Base-by-base conservation (phyloP, 2,113 vertebrate species). In the Verasper variegatus region DNA sequence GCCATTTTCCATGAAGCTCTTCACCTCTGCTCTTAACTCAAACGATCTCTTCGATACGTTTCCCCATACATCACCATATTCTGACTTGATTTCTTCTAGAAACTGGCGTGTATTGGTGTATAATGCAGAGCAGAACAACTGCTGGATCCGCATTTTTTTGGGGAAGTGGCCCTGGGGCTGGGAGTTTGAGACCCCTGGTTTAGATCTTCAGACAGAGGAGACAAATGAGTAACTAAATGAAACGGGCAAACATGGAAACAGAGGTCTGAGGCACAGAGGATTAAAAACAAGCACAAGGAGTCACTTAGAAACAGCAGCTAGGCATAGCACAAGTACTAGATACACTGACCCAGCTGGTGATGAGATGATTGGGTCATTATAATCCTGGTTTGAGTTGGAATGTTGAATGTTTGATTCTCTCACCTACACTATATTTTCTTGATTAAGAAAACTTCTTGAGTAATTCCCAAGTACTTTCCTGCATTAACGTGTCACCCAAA, bases 1-100 rank as follows among this genome's bases (percentile, higher is more conserved):
- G 26, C 61, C 40, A n/a, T 55, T 49, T 15, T 69, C 66, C 70
- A 74, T 56, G n/a, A 80, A 68, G 60, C n/a, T 14, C 51, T 35
- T 73, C 13, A 72, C 20, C 26, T 71, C 54, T 45, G 42, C 42
- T 15, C 37, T 40, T 8, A 40, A 40, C 37, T 40, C 42, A 15
- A 45, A 80, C 45, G 24, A 74, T 60, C 69, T 78, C 27, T 37
- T 42, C 23, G 71, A 31, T 1, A 35, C 7, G 4, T 60, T 23
- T 21, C 56, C 0, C 12, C 67, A 70, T 18, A 68, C 31, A 52
- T 75, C 51, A 21, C 21, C 26, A 42, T 58, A 6, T 20, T 7
- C 5, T 65, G 68, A 17, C 23, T 72, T 14, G 0, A 72, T 68
- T 55, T 67, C 56, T n/a, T 58, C 18, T 0, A 45, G 0, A 13